These are phyloP conservation scores for Schizaphis graminum DNA, from an alignment of 2,888 invertebrate species.

Conservation along the genomic window DNA sequence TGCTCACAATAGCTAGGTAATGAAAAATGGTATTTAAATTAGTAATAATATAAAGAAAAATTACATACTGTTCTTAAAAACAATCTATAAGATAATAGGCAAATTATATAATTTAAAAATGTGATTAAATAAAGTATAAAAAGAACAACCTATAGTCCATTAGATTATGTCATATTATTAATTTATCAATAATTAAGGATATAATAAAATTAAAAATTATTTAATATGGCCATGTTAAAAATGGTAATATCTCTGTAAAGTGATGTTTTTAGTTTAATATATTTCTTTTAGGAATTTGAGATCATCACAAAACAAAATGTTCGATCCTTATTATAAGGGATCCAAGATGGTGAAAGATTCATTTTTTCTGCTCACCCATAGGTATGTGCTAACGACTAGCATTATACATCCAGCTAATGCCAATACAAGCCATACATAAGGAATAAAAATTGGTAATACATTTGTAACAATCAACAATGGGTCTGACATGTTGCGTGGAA, in stretches of 20 bases:
- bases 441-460: conserved; percentile 33
- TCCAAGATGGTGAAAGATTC: conserved; percentile 39
- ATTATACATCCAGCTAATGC: conserved; percentile 42
- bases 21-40: not conserved
- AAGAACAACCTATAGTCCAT: not conserved
- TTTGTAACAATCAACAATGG: conserved; percentile 73
- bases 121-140: not conserved
- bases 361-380: conserved; percentile 50
- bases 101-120: not conserved
- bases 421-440: conserved; percentile 54
- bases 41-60: not conserved
- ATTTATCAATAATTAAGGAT: not conserved
- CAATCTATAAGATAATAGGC: not conserved
- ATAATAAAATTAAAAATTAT: not conserved
- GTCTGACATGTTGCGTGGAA: conserved; percentile 75
- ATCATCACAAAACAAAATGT: not conserved
- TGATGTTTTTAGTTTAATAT: conserved; percentile 24
- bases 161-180: not conserved
- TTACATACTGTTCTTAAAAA: not conserved
- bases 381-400: conserved; percentile 35
- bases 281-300: conserved; percentile 33
- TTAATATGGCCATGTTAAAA: conserved; percentile 23
- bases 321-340: not conserved
- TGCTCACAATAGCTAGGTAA: not conserved
- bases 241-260: not conserved